Evolutionary conservation across 1,140 invertebrate species (phyloP).

Genomic region (Eriosoma lanigerum): DNA sequence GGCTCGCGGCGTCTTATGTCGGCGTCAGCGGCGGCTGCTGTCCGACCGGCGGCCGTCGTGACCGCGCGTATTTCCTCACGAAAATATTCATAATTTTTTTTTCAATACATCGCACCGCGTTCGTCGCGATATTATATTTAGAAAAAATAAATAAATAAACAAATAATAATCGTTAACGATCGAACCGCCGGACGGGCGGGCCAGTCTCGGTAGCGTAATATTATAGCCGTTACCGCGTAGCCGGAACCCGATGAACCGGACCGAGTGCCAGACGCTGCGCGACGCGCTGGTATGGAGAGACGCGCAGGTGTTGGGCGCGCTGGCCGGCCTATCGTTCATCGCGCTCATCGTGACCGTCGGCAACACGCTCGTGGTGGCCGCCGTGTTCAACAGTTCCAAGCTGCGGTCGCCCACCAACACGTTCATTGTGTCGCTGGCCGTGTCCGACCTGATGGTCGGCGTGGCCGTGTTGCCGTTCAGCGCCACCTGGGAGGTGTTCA

Average conservation of each 20-base stretch:
- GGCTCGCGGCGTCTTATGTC: conserved; percentile 52
- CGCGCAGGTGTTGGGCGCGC: conserved; percentile 69
- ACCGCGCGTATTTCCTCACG: conserved; percentile 13
- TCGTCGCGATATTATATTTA: too few relatives aligned
- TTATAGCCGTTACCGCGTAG: background rate
- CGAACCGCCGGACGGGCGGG: too few relatives aligned
- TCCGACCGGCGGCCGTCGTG: background rate
- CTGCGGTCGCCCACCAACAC: conserved; percentile 90
- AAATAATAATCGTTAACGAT: too few relatives aligned
- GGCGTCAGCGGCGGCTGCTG: background rate
- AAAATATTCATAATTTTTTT: too few relatives aligned
- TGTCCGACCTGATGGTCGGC: conserved; percentile 89
- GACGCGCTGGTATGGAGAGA: conserved; percentile 77
- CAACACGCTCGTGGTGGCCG: conserved; percentile 88
- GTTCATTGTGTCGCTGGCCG: conserved; percentile 91
- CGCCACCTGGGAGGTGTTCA: conserved; percentile 84
- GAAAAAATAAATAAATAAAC: too few relatives aligned
- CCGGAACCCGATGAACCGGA: conserved; percentile 65
- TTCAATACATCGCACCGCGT: too few relatives aligned
- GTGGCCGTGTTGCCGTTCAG: conserved; percentile 88
- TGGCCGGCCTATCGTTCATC: conserved; percentile 77
- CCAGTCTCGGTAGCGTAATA: background rate
- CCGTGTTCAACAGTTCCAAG: conserved; percentile 84
- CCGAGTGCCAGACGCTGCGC: conserved; percentile 72
- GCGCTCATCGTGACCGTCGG: conserved; percentile 84